phyloP scores from a whole-genome alignment of 2,888 invertebrate species.

The Torymus auratus region DNA sequence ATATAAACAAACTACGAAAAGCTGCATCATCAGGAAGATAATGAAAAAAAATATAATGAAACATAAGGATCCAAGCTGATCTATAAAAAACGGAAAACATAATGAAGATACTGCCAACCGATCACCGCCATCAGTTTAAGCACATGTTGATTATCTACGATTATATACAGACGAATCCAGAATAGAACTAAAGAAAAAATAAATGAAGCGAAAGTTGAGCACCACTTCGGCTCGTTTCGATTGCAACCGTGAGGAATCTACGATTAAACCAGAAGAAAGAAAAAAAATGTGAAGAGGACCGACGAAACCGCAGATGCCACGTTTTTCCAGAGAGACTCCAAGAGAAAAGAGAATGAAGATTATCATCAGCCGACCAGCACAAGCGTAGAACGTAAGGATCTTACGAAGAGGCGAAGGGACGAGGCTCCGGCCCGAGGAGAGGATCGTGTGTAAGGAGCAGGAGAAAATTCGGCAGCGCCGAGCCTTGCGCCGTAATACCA shows the following conservation, averaged over 20 bases:
- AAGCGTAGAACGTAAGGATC: slow-evolving; percentile 34
- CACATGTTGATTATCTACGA: slow-evolving; percentile 57
- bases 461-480: slow-evolving; percentile 46
- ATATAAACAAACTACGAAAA: slow-evolving; percentile 41
- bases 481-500: slow-evolving; percentile 70
- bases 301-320: slow-evolving; percentile 52
- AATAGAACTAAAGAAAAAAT: neutral
- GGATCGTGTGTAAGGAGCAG: neutral
- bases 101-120: slow-evolving; percentile 60
- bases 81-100: slow-evolving; percentile 29
- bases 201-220: slow-evolving; percentile 35
- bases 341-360: neutral
- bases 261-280: slow-evolving; percentile 11
- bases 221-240: slow-evolving; percentile 57
- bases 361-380: slow-evolving; percentile 1
- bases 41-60: slow-evolving; percentile 46
- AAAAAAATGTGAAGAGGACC: slow-evolving; percentile 44
- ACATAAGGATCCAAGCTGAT: too few relatives aligned
- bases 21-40: slow-evolving; percentile 17
- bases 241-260: slow-evolving; percentile 54
- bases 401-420: slow-evolving; percentile 45
- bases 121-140: slow-evolving; percentile 47
- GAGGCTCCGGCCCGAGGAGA: slow-evolving; percentile 40
- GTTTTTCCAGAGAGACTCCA: slow-evolving; percentile 50
- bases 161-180: slow-evolving; percentile 55